These are phyloP conservation scores for Steinernema khuongi DNA, from an alignment of 1,140 invertebrate genomes.

Conservation along the genomic window DNA sequence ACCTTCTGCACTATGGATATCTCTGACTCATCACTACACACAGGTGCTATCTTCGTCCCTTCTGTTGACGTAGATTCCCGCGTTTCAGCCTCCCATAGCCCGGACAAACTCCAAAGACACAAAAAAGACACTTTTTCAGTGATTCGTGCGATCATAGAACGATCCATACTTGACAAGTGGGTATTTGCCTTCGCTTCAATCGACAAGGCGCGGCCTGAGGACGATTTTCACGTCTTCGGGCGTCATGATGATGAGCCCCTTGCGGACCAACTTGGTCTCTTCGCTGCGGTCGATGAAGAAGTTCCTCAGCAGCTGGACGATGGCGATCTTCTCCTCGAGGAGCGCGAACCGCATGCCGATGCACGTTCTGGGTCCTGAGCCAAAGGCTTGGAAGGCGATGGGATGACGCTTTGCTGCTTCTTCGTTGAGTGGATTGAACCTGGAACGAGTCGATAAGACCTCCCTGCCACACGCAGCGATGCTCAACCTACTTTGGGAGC, in stretches of 20 bases:
- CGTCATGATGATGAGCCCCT: background rate
- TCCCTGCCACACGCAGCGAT: too few species aligned
- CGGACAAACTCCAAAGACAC: too few species aligned
- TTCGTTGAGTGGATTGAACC: conserved; percentile 6
- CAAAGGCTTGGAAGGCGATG: conserved; percentile 46
- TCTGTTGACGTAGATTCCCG: too few species aligned
- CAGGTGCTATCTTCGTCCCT: too few species aligned
- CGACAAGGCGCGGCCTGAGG: background rate
- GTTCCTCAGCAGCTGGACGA: conserved; percentile 46
- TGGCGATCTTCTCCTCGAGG: conserved; percentile 52
- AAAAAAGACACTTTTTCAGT: too few species aligned
- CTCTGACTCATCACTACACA: too few species aligned
- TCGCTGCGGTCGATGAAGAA: conserved; percentile 29
- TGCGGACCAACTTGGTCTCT: background rate
- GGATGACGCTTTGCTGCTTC: conserved; percentile 24
- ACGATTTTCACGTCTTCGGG: background rate
- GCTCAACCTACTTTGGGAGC: too few species aligned
- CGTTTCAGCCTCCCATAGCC: too few species aligned
- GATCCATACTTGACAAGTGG: too few species aligned
- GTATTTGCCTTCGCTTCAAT: background rate
- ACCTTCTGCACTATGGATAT: too few species aligned
- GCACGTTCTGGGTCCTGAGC: conserved; percentile 53
- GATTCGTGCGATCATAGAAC: too few species aligned
- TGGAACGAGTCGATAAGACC: too few species aligned
- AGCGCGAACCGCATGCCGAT: conserved; percentile 56